Evolutionary conservation across 2,888 invertebrate species (phyloP).

Genomic region (Sarcophaga subvicina): DNA sequence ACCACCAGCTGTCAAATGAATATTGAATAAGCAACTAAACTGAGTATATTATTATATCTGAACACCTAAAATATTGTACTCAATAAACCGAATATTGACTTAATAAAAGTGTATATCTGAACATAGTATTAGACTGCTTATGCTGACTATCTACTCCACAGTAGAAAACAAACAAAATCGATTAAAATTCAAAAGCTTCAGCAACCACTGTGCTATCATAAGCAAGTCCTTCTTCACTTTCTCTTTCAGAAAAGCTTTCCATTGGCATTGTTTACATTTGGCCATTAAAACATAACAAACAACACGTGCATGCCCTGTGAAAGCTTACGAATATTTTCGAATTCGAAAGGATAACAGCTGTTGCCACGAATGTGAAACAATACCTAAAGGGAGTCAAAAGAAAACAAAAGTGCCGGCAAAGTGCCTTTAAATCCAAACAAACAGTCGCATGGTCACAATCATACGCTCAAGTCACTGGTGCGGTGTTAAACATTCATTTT

Average conservation of each 20-base stretch:
- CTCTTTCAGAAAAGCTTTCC: constrained; percentile 25
- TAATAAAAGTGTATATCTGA: too few species aligned
- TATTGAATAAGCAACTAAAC: too few species aligned
- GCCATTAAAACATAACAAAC: not conserved
- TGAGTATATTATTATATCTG: too few species aligned
- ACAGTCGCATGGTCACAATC: constrained; percentile 21
- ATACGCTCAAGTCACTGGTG: not conserved
- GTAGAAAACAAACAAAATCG: too few species aligned
- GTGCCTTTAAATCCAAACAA: not conserved
- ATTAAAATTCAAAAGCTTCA: too few species aligned
- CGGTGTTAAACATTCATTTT: not conserved
- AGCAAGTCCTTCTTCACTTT: not conserved
- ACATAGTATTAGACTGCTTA: too few species aligned
- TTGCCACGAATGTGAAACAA: not conserved
- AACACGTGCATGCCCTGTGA: constrained; percentile 22
- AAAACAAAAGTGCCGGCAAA: constrained; percentile 29
- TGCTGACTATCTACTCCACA: too few species aligned
- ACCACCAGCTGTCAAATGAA: too few species aligned
- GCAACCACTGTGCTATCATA: too few species aligned
- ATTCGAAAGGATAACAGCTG: constrained; percentile 44
- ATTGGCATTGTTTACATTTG: constrained; percentile 12
- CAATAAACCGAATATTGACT: too few species aligned
- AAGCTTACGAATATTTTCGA: constrained; percentile 34
- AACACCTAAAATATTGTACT: too few species aligned
- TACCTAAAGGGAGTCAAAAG: not conserved